Evolutionary conservation across 2,113 vertebrate genomes (phyloP).

Genomic region (Theristicus caerulescens): DNA sequence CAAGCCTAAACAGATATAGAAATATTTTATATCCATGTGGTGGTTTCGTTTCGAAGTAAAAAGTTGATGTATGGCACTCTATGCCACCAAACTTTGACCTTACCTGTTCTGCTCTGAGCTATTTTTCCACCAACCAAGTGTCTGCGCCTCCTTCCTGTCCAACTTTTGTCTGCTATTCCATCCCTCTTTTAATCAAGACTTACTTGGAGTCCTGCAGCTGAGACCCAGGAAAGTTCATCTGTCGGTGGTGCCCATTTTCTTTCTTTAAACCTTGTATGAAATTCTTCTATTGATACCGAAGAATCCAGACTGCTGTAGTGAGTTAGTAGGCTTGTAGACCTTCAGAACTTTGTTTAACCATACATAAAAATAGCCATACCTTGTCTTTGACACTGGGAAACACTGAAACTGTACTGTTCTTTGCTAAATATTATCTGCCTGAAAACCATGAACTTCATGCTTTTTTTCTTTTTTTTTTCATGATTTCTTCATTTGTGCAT

Average conservation of each 20-base stretch:
- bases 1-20: background rate
- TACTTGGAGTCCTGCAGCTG: background rate
- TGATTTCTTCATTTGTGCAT: background rate
- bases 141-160: rapidly evolving
- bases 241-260: background rate
- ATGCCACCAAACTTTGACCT: background rate
- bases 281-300: background rate
- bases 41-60: background rate
- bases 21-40: background rate
- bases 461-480: background rate
- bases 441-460: background rate
- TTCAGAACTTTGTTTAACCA: background rate
- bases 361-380: background rate
- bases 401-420: background rate
- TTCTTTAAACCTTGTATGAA: background rate
- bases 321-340: background rate
- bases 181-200: background rate
- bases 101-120: background rate
- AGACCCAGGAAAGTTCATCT: background rate
- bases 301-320: background rate
- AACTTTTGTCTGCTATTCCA: background rate
- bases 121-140: background rate
- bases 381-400: background rate
- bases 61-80: background rate
- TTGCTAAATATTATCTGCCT: background rate